Evolutionary conservation across 2,113 vertebrate genomes (phyloP), one percentile per base, ranked within the genome.

Genomic region (Silurus meridionalis): DNA sequence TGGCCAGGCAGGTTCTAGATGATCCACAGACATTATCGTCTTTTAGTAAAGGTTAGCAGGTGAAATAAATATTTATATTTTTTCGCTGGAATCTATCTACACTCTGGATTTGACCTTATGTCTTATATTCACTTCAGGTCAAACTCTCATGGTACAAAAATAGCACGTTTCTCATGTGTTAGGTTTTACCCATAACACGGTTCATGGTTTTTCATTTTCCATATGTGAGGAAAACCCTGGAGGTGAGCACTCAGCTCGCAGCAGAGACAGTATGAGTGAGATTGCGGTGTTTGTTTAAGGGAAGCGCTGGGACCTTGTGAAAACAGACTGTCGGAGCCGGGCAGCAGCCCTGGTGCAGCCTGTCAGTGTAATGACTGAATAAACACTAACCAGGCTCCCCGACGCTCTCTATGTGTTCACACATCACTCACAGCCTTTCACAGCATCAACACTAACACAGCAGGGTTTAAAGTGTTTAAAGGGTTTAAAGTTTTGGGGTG

Each of bases 321-420:
- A 89, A 90, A 90, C 88, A 90, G 50, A 21, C 77, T 86, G 88
- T 84, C 64, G 64, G 84, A 81, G 86, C 82, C 84, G 53, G 78
- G 87, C 78, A 53, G 75, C 66, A 83, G 66, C 71, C 72, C 69
- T 15, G 17, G 79, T 55, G 64, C 84, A 52, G 86, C 60, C 67
- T 90, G 90, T 90, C 88, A 88, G 46, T 23, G 67, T 88, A 89
- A 86, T 86, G 69, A 85, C 86, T 86, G 80, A 79, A 88, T 86
- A 89, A 90, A 90, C 90, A 90, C 79, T 86, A 84, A 90, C 83
- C 86, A 89, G 86, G 74, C 84, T 85, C 79, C 55, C 64, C 67
- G 57, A 85, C 53, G 61, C 84, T 87, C 82, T 82, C 67, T 86
- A 64, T 83, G 71, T 60, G 57, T 69, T 86, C 79, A 85, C 81